Conservation (phyloP, 2,797 vertebrate species). For the Lithobates pipiens region DNA sequence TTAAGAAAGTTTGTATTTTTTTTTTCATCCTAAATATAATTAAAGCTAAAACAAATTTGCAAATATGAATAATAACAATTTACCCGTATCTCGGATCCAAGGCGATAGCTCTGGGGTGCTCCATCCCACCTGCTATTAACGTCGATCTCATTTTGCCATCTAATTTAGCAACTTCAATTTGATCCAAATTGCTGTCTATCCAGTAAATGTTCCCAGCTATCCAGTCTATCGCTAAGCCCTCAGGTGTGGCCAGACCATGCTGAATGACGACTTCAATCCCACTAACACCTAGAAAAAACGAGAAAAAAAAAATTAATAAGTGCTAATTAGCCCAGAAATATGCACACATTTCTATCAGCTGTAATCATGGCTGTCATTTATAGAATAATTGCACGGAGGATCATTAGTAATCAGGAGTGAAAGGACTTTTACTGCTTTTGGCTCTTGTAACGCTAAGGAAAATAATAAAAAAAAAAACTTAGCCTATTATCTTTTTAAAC, state of each 20-base stretch:
- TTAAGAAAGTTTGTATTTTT: neutral
- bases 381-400: conserved; percentile 3
- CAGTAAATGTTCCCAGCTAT: conserved; percentile 97
- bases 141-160: conserved; percentile 93
- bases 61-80: conserved; percentile 48
- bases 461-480: too few species aligned
- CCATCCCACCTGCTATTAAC: conserved; percentile 94
- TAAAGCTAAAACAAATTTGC: conserved; percentile 4
- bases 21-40: neutral
- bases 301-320: neutral
- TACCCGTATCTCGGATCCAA: conserved; percentile 96
- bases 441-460: neutral
- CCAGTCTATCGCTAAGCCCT: conserved; percentile 97
- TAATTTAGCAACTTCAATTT: conserved; percentile 96
- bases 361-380: conserved; percentile 34
- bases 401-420: conserved; percentile 27
- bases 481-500: too few species aligned
- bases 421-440: neutral
- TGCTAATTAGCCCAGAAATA: conserved; percentile 18
- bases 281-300: conserved; percentile 83
- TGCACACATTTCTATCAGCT: conserved; percentile 2
- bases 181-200: conserved; percentile 98
- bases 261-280: conserved; percentile 95
- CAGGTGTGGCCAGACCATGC: conserved; percentile 94
- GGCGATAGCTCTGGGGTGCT: conserved; percentile 95